phyloP scores from a whole-genome alignment of 1,140 invertebrate species.

The Ceratitis capitata region DNA sequence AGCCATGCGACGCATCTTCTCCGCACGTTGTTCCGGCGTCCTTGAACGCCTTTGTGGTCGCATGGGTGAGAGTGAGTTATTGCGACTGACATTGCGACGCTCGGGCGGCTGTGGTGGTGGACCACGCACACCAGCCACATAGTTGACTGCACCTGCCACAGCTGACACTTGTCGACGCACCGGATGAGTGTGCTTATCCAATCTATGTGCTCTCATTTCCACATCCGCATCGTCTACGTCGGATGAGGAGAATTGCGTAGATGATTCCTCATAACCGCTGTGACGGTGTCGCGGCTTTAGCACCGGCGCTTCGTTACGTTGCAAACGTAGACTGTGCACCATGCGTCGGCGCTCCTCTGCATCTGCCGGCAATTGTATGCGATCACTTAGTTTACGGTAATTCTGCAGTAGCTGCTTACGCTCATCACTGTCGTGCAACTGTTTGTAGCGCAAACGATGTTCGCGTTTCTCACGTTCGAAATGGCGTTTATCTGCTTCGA shows the following conservation, averaged over 20 bases:
- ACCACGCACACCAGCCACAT: slow-evolving; percentile 36
- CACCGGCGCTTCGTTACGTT: slow-evolving; percentile 49
- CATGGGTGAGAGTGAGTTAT: slow-evolving; percentile 52
- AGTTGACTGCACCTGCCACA: not conserved
- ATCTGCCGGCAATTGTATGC: slow-evolving; percentile 59
- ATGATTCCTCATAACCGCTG: slow-evolving; percentile 61
- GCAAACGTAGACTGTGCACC: slow-evolving; percentile 57
- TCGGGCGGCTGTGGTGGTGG: slow-evolving; percentile 45
- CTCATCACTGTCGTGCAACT: slow-evolving; percentile 59
- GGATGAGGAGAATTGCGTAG: slow-evolving; percentile 61
- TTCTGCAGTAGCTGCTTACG: slow-evolving; percentile 56
- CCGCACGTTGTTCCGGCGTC: slow-evolving; percentile 54
- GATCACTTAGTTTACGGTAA: slow-evolving; percentile 62
- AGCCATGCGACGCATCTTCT: slow-evolving; percentile 7
- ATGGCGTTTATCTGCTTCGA: slow-evolving; percentile 60
- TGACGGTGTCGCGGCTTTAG: slow-evolving; percentile 47
- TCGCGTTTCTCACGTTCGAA: slow-evolving; percentile 63
- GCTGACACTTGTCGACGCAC: slow-evolving; percentile 40
- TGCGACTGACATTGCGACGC: slow-evolving; percentile 46
- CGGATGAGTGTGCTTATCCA: slow-evolving; percentile 18
- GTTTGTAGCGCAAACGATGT: slow-evolving; percentile 59
- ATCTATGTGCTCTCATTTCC: not conserved
- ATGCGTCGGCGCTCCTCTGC: slow-evolving; percentile 57
- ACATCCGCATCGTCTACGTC: slow-evolving; percentile 53
- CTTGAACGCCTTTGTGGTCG: slow-evolving; percentile 58